Percentiles rank a stretch among this genome's conserved stretches.
These are phyloP conservation scores for Druceiella hillmani DNA, from an alignment of 2,888 invertebrate genomes.

Conservation along the genomic window DNA sequence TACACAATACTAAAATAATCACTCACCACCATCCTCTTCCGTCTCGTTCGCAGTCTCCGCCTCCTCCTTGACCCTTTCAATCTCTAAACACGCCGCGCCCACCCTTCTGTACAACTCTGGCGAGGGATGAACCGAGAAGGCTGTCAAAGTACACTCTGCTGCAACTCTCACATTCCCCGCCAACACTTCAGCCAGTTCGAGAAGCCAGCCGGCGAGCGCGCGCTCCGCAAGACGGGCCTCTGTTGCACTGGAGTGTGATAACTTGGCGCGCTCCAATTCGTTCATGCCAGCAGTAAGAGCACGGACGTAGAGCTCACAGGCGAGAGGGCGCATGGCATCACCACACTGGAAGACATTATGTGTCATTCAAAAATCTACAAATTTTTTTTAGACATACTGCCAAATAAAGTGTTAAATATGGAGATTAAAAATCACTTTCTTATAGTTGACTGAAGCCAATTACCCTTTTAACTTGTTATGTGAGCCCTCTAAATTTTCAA, in stretches of 20 bases:
- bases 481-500: too few species aligned
- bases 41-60: too few species aligned
- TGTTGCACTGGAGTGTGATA: slow-evolving; percentile 47
- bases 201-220: slow-evolving; percentile 55
- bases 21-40: too few species aligned
- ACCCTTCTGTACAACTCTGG: slow-evolving; percentile 54
- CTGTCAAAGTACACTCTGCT: slow-evolving; percentile 67
- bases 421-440: too few species aligned
- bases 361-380: not conserved
- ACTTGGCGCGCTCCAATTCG: slow-evolving; percentile 61
- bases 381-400: not conserved
- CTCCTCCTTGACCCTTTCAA: too few species aligned
- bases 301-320: slow-evolving; percentile 67
- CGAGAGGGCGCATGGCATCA: slow-evolving; percentile 54
- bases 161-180: slow-evolving; percentile 55
- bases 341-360: slow-evolving; percentile 42
- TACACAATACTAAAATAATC: too few species aligned
- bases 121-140: slow-evolving; percentile 70
- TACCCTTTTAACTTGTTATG: too few species aligned
- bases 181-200: slow-evolving; percentile 57
- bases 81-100: too few species aligned
- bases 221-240: slow-evolving; percentile 51
- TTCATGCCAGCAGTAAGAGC: slow-evolving; percentile 74
- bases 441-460: too few species aligned
- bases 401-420: too few species aligned